phyloP scores from a whole-genome alignment of 2,888 invertebrate species.

The Coleophora deauratella region DNA sequence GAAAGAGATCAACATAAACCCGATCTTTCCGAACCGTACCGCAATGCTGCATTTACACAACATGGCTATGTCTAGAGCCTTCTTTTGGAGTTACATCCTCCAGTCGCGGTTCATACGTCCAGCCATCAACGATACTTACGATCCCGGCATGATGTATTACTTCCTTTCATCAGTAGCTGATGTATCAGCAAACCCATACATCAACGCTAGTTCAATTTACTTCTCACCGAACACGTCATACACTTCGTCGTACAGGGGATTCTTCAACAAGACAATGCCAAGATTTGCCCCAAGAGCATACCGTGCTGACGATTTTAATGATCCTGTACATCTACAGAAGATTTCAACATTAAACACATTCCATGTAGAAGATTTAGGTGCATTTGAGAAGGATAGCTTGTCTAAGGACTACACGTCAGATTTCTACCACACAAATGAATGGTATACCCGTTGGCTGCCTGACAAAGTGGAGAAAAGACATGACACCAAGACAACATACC shows the following conservation, averaged over 20 bases:
- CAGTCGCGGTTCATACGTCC: conserved; percentile 93
- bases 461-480: conserved; percentile 87
- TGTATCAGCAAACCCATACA: conserved; percentile 91
- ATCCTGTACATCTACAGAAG: conserved; percentile 93
- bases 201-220: conserved; percentile 94
- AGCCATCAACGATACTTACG: conserved; percentile 92
- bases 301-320: conserved; percentile 94
- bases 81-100: conserved; percentile 95
- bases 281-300: conserved; percentile 95
- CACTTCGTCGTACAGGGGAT: conserved; percentile 93
- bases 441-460: conserved; percentile 94
- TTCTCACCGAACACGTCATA: conserved; percentile 96
- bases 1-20: conserved; percentile 94
- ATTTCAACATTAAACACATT: conserved; percentile 97
- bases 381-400: conserved; percentile 83
- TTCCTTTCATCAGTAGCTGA: conserved; percentile 96
- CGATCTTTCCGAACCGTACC: conserved; percentile 95
- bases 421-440: conserved; percentile 93
- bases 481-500: conserved; percentile 93
- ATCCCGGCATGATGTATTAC: conserved; percentile 99
- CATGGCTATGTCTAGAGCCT: conserved; percentile 95
- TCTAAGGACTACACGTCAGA: conserved; percentile 93
- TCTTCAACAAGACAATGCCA: conserved; percentile 96
- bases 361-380: conserved; percentile 88
- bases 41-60: conserved; percentile 95